phyloP scores from a whole-genome alignment of 92 coral and sea anemone species.

The Palythoa grandiflora region DNA sequence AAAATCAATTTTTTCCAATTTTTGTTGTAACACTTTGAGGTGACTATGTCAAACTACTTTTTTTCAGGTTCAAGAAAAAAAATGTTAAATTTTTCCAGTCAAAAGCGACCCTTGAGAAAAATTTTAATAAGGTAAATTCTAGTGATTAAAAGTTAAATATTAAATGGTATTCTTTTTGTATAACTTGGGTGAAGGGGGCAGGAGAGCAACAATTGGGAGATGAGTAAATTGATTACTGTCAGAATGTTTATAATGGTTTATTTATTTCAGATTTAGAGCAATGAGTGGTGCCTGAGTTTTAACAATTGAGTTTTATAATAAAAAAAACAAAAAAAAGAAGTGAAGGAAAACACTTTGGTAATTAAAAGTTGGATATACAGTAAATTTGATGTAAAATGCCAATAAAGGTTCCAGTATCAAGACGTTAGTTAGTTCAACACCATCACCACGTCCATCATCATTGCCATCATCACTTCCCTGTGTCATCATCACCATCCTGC shows the following conservation, averaged over 20 bases:
- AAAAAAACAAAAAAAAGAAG: too few species aligned
- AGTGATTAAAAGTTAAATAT: not conserved
- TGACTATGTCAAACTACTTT: not conserved
- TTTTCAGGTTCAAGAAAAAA: slow-evolving; percentile 85
- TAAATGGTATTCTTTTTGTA: not conserved
- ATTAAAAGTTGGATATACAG: too few species aligned
- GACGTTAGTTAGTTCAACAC: too few species aligned
- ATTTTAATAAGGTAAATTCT: slow-evolving; percentile 77
- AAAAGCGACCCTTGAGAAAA: slow-evolving; percentile 88
- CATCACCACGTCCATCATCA: not conserved
- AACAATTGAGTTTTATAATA: too few species aligned
- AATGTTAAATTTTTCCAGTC: slow-evolving; percentile 96
- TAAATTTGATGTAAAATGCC: too few species aligned
- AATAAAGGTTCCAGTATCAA: too few species aligned
- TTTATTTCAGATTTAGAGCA: too few species aligned
- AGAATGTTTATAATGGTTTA: too few species aligned
- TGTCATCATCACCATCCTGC: not conserved
- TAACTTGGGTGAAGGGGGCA: not conserved
- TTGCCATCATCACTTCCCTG: not conserved
- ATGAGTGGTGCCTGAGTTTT: too few species aligned
- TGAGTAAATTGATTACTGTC: too few species aligned
- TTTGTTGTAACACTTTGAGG: not conserved
- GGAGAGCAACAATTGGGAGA: not conserved
- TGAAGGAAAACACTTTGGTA: too few species aligned
- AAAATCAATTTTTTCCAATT: not conserved